phyloP scores from a whole-genome alignment of 2,797 vertebrate species.

The Rhodeus uyekii region DNA sequence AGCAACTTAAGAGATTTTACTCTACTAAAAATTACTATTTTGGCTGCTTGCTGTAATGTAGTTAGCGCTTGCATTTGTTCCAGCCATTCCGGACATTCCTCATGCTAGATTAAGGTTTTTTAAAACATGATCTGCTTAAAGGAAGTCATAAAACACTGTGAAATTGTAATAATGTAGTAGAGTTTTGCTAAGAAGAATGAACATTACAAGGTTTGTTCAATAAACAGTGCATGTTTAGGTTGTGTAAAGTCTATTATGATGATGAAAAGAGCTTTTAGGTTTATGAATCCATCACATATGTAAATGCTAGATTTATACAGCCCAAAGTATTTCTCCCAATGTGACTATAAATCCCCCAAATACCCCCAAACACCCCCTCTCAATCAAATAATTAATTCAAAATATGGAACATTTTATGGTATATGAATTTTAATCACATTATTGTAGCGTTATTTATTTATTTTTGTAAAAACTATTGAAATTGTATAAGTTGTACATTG shows the following conservation, averaged over 20 bases:
- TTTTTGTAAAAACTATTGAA: neutral
- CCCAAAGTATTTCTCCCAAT: neutral
- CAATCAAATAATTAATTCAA: neutral
- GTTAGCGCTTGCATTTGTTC: neutral
- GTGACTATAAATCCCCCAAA: neutral
- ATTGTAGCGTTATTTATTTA: neutral
- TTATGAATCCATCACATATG: neutral
- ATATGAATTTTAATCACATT: neutral
- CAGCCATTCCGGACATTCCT: neutral
- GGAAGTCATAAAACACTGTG: neutral
- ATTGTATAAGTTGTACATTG: neutral
- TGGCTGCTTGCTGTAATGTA: neutral
- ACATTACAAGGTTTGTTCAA: neutral
- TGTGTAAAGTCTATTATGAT: neutral
- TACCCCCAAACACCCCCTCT: neutral
- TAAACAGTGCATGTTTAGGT: neutral
- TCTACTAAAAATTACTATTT: slow-evolving; percentile 14
- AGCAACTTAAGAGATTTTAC: slow-evolving; percentile 40
- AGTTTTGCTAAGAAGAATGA: neutral
- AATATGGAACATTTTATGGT: neutral
- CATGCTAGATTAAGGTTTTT: neutral
- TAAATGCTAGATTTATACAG: neutral
- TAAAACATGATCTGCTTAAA: neutral
- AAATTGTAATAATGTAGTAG: neutral
- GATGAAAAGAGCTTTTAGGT: neutral